phyloP scores from a whole-genome alignment of 1,140 invertebrate species.

The Orius insidiosus region DNA sequence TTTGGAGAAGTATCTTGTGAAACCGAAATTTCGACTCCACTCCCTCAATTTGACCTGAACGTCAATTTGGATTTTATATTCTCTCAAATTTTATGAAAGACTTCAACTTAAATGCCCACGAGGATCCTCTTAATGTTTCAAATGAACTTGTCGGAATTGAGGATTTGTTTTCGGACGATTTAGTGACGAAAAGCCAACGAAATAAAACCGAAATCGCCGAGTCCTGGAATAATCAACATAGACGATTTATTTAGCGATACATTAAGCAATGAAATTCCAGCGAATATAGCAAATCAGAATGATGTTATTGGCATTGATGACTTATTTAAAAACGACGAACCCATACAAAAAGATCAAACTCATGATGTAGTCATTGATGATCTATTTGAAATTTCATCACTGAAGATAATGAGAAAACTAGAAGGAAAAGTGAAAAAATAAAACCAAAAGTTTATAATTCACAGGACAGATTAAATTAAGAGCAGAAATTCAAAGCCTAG shows the following conservation, averaged over 20 bases:
- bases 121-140: neutral
- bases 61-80: too few relatives aligned
- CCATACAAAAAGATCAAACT: neutral
- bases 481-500: neutral
- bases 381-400: too few relatives aligned
- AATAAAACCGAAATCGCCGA: too few relatives aligned
- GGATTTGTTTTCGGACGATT: constrained; percentile 1
- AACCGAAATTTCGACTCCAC: too few relatives aligned
- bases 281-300: neutral
- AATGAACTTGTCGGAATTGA: constrained; percentile 5
- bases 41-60: too few relatives aligned
- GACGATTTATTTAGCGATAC: too few relatives aligned
- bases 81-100: neutral
- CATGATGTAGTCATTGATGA: neutral
- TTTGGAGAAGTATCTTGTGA: too few relatives aligned
- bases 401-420: neutral
- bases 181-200: neutral
- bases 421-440: neutral
- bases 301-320: constrained; percentile 13
- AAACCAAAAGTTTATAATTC: too few relatives aligned
- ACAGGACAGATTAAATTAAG: neutral
- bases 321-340: constrained; percentile 6
- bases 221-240: too few relatives aligned
- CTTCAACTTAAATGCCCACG: neutral
- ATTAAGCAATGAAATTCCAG: too few relatives aligned